phyloP scores from a whole-genome alignment of 2,797 vertebrate genomes.

The Lagocephalus sceleratus region DNA sequence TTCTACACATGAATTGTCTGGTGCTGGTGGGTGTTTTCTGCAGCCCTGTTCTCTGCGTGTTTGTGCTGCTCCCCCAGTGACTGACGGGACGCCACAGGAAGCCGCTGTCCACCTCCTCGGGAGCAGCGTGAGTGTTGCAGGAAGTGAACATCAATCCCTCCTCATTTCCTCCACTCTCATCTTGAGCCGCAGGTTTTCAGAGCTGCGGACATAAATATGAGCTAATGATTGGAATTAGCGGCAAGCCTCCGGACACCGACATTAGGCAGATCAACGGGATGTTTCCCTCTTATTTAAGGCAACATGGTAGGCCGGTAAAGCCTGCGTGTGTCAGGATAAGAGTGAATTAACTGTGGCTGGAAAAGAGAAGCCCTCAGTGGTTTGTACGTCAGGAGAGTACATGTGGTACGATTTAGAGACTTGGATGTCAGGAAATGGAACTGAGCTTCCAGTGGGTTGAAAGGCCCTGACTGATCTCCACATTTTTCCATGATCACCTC shows the following conservation, averaged over 20 bases:
- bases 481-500: conserved; percentile 51
- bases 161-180: conserved; percentile 66
- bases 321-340: conserved; percentile 56
- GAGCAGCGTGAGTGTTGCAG: conserved; percentile 66
- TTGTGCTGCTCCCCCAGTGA: conserved; percentile 39
- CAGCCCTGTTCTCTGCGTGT: conserved; percentile 16
- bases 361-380: conserved; percentile 47
- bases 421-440: conserved; percentile 47
- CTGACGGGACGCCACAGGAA: conserved; percentile 71
- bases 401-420: conserved; percentile 51
- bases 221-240: conserved; percentile 75
- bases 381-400: conserved; percentile 43
- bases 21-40: conserved; percentile 29
- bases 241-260: conserved; percentile 64
- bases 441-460: conserved; percentile 44
- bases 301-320: conserved; percentile 41
- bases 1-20: not conserved
- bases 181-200: conserved; percentile 52
- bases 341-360: conserved; percentile 63
- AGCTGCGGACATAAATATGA: conserved; percentile 66
- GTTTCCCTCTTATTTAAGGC: conserved; percentile 55
- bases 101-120: conserved; percentile 62
- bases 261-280: conserved; percentile 69
- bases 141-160: conserved; percentile 76
- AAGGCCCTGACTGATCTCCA: conserved; percentile 46